Conservation (phyloP, 2,797 vertebrate species). For the Crypturellus tataupa region DNA sequence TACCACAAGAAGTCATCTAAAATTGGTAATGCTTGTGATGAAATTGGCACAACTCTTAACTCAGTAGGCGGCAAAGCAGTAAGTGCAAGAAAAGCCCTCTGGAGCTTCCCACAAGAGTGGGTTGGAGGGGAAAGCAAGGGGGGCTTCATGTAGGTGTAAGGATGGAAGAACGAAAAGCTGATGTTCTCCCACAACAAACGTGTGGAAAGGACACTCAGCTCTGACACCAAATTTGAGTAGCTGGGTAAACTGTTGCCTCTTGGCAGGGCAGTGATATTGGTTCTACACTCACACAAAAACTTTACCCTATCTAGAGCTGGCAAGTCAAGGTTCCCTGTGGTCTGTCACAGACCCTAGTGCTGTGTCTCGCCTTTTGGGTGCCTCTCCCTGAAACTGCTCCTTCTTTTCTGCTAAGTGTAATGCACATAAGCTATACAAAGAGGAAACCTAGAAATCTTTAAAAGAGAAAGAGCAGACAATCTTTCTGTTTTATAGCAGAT, state of each 20-base stretch:
- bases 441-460: neutral
- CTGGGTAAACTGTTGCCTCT: neutral
- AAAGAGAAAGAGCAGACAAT: neutral
- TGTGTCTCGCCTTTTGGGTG: neutral
- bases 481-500: conserved; percentile 12
- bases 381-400: neutral
- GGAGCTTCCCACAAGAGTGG: neutral
- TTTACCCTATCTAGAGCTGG: neutral
- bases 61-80: neutral
- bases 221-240: neutral
- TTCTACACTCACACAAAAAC: neutral
- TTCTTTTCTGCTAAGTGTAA: neutral
- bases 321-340: neutral
- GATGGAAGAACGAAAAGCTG: neutral
- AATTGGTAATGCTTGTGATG: neutral
- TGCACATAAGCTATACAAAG: neutral
- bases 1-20: neutral
- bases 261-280: neutral
- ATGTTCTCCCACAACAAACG: neutral
- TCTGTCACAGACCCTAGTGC: neutral
- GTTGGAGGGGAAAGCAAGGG: too few species aligned
- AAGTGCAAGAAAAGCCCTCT: neutral
- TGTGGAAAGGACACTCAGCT: neutral
- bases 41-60: neutral
- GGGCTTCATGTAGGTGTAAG: neutral